Percentiles rank a stretch among this genome's conserved stretches.
Conservation (phyloP, 2,113 vertebrate species). For the Trematomus loennbergii region DNA sequence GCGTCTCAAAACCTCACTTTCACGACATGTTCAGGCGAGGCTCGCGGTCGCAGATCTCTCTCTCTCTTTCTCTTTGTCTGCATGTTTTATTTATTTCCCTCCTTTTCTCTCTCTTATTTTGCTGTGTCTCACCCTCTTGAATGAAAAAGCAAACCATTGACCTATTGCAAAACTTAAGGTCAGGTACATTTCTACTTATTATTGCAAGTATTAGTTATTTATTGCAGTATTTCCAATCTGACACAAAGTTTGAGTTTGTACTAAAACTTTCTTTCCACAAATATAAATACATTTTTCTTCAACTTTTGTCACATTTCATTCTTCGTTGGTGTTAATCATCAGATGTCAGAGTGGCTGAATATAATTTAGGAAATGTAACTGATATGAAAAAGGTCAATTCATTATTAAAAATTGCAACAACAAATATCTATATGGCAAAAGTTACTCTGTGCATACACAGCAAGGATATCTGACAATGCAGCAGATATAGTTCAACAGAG, state of each 20-base stretch:
- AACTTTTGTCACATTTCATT: neutral
- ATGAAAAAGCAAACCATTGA: no score
- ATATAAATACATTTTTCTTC: no score
- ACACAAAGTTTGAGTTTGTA: no score
- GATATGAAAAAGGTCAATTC: no score
- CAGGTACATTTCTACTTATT: neutral
- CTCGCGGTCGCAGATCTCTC: slow-evolving; percentile 25
- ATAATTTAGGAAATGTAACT: no score
- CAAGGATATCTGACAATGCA: neutral
- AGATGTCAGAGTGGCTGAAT: no score
- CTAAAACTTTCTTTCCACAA: neutral
- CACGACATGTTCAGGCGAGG: slow-evolving; percentile 69
- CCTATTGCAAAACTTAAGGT: no score
- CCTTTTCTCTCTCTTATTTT: neutral
- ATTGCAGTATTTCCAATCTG: neutral
- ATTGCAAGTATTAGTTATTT: neutral
- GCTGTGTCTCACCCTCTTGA: no score
- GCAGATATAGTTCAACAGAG: neutral
- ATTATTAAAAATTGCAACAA: no score
- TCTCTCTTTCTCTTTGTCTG: neutral
- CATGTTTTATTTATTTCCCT: slow-evolving; percentile 23
- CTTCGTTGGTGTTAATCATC: neutral
- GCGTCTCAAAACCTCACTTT: slow-evolving; percentile 72
- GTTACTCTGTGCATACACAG: no score
- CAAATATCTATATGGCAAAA: neutral